Evolutionary conservation across 2,113 vertebrate species (phyloP).

Genomic region (Synodontis membranacea): DNA sequence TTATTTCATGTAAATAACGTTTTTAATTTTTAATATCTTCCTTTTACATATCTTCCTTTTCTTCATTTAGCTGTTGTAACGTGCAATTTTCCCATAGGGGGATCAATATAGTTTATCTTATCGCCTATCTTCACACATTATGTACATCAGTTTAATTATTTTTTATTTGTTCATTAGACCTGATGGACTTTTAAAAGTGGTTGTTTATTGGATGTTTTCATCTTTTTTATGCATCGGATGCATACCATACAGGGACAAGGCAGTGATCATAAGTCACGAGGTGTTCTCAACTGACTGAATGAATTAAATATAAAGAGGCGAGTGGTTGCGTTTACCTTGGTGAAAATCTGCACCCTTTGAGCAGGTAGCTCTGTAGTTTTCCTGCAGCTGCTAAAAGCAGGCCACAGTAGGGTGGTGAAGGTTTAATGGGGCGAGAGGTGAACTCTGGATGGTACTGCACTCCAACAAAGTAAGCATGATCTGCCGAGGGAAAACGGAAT

Average conservation of each 20-base stretch:
- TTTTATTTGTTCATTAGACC: background rate
- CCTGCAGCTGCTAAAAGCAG: slow-evolving; percentile 87
- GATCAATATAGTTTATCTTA: too few species aligned
- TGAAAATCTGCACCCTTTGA: slow-evolving; percentile 88
- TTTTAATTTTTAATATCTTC: too few species aligned
- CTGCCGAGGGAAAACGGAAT: slow-evolving; percentile 64
- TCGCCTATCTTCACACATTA: too few species aligned
- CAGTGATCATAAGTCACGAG: too few species aligned
- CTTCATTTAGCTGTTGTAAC: too few species aligned
- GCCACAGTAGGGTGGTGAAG: slow-evolving; percentile 91
- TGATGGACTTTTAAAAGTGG: slow-evolving; percentile 71
- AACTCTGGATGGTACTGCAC: slow-evolving; percentile 97
- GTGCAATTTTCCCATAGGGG: too few species aligned
- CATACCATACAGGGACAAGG: too few species aligned
- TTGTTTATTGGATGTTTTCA: background rate
- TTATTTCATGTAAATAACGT: too few species aligned
- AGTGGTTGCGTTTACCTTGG: slow-evolving; percentile 75
- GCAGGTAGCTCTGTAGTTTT: slow-evolving; percentile 83
- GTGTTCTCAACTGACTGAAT: background rate
- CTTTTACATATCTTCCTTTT: too few species aligned
- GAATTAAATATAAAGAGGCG: background rate
- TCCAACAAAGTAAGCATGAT: slow-evolving; percentile 91
- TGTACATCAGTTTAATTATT: background rate
- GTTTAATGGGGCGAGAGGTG: slow-evolving; percentile 93
- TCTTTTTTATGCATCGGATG: too few species aligned